phyloP scores from a whole-genome alignment of 1,140 invertebrate genomes.

The Meloidogyne hapla region DNA sequence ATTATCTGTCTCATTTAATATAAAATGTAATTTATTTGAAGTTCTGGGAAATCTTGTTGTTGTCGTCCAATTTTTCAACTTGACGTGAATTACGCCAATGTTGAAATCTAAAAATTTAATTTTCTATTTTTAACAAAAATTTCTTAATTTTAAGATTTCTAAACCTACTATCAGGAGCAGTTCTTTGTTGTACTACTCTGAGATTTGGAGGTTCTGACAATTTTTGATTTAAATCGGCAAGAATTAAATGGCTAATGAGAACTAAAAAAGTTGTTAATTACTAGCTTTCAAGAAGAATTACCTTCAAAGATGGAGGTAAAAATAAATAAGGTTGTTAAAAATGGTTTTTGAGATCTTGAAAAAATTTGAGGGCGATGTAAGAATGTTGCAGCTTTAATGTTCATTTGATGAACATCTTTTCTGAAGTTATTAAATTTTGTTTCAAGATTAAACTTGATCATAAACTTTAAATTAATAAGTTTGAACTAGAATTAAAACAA shows the following conservation, averaged over 20 bases:
- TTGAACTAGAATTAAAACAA: background rate
- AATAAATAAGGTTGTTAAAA: background rate
- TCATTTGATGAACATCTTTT: background rate
- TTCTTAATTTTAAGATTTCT: background rate
- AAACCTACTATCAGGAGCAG: conserved; percentile 2
- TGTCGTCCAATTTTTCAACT: conserved; percentile 22
- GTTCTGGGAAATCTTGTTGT: conserved; percentile 8
- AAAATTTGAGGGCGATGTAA: background rate
- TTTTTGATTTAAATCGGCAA: background rate
- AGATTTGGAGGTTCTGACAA: background rate
- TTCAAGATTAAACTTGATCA: no score
- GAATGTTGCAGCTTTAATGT: background rate
- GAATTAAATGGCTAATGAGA: conserved; percentile 1
- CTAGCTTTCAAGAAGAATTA: background rate
- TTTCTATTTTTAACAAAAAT: background rate
- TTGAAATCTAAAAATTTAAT: conserved; percentile 23
- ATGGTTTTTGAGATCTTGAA: background rate
- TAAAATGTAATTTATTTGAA: conserved; percentile 4
- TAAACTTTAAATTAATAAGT: background rate
- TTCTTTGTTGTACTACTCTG: background rate
- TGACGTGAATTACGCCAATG: conserved; percentile 28
- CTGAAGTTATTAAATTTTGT: background rate
- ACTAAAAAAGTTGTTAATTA: background rate
- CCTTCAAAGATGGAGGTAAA: background rate
- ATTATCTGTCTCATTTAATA: background rate